Evolutionary conservation across 2,113 vertebrate species (phyloP).

Genomic region (Pygoscelis antarcticus): DNA sequence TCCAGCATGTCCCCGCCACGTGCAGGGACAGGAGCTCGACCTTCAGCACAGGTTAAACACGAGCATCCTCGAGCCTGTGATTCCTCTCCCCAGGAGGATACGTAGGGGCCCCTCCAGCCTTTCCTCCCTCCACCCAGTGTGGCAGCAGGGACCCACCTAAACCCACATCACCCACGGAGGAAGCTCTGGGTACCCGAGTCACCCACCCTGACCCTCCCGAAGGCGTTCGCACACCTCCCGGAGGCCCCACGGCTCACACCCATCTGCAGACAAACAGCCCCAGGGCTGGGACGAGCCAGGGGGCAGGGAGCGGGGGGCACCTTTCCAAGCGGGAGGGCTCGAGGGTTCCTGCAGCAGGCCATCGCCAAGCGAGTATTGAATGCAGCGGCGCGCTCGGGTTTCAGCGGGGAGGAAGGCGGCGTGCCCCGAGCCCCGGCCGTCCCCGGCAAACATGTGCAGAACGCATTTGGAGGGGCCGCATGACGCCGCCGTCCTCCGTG

Average conservation of each 20-base stretch:
- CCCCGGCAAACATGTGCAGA: not conserved
- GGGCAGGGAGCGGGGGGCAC: not conserved
- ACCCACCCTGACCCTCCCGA: not conserved
- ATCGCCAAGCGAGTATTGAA: fast-evolving
- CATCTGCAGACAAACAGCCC: not conserved
- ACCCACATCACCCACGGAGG: not conserved
- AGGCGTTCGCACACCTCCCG: not conserved
- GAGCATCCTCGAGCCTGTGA: not conserved
- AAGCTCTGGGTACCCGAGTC: not conserved
- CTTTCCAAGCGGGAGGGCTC: not conserved
- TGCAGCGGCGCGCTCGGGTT: not conserved
- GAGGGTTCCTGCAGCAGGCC: not conserved
- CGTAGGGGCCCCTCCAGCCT: not conserved
- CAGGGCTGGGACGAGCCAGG: not conserved
- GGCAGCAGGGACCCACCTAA: not conserved
- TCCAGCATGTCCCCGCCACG: not conserved
- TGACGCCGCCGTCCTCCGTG: not conserved
- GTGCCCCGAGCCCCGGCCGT: not conserved
- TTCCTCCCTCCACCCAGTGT: not conserved
- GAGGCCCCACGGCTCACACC: not conserved
- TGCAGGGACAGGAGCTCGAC: not conserved
- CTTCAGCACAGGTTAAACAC: not conserved
- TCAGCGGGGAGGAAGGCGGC: not conserved
- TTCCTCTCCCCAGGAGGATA: not conserved
- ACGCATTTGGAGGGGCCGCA: not conserved